Evolutionary conservation across 2,113 vertebrate genomes (phyloP).

Genomic region (Aphelocoma coerulescens): DNA sequence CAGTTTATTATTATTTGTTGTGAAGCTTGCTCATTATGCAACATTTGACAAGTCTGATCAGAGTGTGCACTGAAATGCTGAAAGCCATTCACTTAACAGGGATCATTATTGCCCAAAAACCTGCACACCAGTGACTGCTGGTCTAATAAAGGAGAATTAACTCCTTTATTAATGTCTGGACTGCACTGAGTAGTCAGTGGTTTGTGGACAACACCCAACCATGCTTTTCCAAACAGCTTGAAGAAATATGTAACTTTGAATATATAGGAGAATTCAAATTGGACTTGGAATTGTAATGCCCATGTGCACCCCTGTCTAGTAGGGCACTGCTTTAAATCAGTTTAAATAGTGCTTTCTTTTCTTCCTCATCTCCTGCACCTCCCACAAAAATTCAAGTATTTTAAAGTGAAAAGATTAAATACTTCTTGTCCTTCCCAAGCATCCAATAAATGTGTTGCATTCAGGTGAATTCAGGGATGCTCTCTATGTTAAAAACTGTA

Average conservation of each 20-base stretch:
- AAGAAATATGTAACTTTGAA: not conserved
- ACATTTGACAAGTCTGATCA: not conserved
- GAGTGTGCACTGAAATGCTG: not conserved
- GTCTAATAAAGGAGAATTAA: not conserved
- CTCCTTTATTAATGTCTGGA: not conserved
- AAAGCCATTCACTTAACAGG: not conserved
- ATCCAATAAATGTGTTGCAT: not conserved
- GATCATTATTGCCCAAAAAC: not conserved
- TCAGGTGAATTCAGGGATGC: not conserved
- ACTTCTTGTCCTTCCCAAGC: not conserved
- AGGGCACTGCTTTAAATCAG: not conserved
- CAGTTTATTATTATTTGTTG: not conserved
- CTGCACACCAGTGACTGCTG: not conserved
- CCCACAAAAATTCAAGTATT: not conserved
- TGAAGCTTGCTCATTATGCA: not conserved
- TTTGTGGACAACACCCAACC: not conserved
- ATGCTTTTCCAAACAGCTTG: not conserved
- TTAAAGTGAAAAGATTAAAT: not conserved
- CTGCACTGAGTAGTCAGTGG: not conserved
- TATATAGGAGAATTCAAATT: not conserved
- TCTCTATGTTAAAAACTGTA: not conserved
- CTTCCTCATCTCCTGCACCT: not conserved
- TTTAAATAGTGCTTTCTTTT: not conserved
- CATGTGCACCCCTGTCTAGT: not conserved
- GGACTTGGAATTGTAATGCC: not conserved